Percentiles rank a stretch among this genome's conserved stretches.
phyloP scores from a whole-genome alignment of 2,797 vertebrate species.

The Antennarius maculatus region DNA sequence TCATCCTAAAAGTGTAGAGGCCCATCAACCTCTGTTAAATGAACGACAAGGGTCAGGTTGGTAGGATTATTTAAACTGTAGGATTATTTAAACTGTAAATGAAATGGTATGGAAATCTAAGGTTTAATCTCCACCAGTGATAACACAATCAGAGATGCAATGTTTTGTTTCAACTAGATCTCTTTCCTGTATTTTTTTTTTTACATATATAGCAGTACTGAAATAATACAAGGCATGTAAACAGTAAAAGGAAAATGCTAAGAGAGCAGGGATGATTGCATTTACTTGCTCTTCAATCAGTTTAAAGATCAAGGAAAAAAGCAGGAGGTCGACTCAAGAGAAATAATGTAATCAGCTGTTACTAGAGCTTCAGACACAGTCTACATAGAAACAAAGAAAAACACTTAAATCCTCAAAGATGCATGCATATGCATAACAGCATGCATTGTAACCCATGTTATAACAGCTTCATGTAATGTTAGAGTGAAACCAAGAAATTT shows the following conservation, averaged over 20 bases:
- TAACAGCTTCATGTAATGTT: constrained; percentile 23
- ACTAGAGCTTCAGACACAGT: constrained; percentile 38
- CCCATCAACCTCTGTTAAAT: no score
- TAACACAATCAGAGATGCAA: constrained; percentile 24
- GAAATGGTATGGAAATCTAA: constrained; percentile 38
- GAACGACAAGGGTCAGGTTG: background rate
- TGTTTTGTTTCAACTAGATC: constrained; percentile 13
- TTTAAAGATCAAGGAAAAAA: constrained; percentile 43
- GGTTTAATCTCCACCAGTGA: constrained; percentile 19
- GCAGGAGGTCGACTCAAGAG: constrained; percentile 26
- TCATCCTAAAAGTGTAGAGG: no score
- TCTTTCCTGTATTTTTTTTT: constrained; percentile 17
- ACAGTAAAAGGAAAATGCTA: constrained; percentile 6
- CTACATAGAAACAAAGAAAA: constrained; percentile 5
- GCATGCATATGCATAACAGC: background rate
- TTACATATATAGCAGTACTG: background rate
- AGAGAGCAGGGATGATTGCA: constrained; percentile 13
- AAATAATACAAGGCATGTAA: constrained; percentile 12
- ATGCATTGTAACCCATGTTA: background rate
- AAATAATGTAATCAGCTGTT: constrained; percentile 33
- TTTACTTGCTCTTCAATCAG: constrained; percentile 67
- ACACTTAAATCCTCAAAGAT: constrained; percentile 10
- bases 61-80: background rate
- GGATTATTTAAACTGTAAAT: constrained; percentile 1
- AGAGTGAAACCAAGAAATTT: constrained; percentile 54